phyloP scores from a whole-genome alignment of 2,888 invertebrate species.

The Harmothoe impar region DNA sequence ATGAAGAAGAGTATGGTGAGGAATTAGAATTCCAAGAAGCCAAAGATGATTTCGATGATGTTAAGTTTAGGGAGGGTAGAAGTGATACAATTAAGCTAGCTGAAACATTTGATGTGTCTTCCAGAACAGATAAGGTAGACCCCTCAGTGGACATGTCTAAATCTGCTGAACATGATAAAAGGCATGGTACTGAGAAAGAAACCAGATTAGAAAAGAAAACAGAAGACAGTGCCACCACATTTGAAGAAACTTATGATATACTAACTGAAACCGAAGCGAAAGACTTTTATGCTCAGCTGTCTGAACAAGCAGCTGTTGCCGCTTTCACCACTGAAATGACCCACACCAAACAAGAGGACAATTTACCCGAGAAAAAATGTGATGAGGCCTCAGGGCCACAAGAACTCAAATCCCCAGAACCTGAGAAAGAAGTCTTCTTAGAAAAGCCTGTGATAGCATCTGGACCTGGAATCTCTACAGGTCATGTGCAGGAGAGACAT shows the following conservation, averaged over 20 bases:
- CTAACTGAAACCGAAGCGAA: constrained; percentile 56
- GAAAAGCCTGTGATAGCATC: constrained; percentile 27
- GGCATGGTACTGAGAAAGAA: neutral
- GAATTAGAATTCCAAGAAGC: constrained; percentile 61
- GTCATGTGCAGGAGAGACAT: neutral
- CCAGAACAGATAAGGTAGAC: constrained; percentile 46
- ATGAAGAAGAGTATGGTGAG: constrained; percentile 47
- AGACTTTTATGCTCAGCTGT: constrained; percentile 43
- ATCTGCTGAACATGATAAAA: neutral
- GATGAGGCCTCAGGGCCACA: neutral
- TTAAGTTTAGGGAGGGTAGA: constrained; percentile 30
- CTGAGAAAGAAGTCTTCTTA: constrained; percentile 57
- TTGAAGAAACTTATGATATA: constrained; percentile 57
- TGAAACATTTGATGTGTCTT: constrained; percentile 58
- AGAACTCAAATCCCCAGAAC: constrained; percentile 47
- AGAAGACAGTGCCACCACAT: constrained; percentile 34
- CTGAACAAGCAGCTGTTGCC: constrained; percentile 43
- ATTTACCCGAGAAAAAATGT: neutral
- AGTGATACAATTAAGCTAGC: constrained; percentile 48
- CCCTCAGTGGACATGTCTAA: constrained; percentile 46
- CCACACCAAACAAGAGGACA: neutral
- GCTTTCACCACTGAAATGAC: constrained; percentile 47
- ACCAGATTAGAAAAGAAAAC: constrained; percentile 26
- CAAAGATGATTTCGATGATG: constrained; percentile 54
- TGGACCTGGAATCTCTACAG: neutral